These are phyloP conservation scores for Gnathonemus echidnorhynchus DNA, from an alignment of 2,113 vertebrate genomes.

Conservation along the genomic window DNA sequence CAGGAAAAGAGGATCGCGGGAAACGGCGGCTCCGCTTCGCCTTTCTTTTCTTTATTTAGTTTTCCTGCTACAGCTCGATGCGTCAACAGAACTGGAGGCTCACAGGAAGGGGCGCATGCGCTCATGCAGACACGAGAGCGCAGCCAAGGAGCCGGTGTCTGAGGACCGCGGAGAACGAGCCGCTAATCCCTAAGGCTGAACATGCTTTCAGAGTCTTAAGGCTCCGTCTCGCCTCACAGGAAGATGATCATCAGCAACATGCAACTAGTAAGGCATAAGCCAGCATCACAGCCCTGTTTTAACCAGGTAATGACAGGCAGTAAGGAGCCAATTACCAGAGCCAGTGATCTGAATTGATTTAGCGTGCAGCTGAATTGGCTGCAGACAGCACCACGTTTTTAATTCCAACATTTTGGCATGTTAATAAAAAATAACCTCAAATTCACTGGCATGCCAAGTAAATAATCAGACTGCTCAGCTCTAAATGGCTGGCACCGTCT, in stretches of 20 bases:
- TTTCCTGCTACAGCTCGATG: background rate
- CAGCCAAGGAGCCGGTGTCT: background rate
- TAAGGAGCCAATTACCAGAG: background rate
- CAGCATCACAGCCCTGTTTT: background rate
- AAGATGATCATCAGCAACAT: background rate
- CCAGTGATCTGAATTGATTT: background rate
- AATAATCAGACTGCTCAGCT: conserved; percentile 4
- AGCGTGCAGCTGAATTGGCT: background rate
- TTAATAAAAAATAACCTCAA: background rate
- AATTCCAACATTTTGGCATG: background rate
- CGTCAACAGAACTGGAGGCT: background rate
- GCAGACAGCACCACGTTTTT: background rate
- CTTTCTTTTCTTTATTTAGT: background rate
- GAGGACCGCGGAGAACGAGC: background rate
- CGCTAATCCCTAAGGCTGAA: background rate
- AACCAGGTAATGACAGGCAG: background rate
- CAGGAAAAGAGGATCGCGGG: background rate
- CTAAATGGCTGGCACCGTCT: background rate
- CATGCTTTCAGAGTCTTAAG: background rate
- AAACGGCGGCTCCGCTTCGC: background rate
- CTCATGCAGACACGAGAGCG: background rate
- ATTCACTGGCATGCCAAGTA: background rate
- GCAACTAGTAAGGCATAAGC: background rate
- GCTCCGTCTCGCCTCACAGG: background rate
- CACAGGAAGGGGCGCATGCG: background rate